Base-by-base conservation (phyloP, 2,888 invertebrate genomes). In the Dryocosmus kuriphilus region DNA sequence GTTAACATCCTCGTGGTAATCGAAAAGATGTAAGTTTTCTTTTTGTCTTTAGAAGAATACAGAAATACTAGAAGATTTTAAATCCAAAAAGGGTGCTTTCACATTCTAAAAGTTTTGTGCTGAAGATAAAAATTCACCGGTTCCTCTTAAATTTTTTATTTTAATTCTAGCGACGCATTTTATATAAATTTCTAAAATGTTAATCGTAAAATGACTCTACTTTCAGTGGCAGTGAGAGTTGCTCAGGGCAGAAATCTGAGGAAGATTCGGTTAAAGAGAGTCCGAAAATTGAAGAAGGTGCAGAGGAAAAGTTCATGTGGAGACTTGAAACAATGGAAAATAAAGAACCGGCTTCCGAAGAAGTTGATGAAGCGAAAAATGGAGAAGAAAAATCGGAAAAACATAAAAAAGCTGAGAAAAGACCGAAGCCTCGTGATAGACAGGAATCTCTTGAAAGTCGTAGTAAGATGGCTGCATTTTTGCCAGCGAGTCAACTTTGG, bases 401-500 rank as follows among this genome's bases (percentile, higher is more conserved):
- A 75, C 74, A 77, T 9, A 85, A 76, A 62, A 67, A 67, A 77
- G 62, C 83, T 9, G 90, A 87, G n/a, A 89, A 87, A 75, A 90
- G 88, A 63, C 84, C 85, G 19, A 93, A 93, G 80, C 91, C 92
- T 32, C 88, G 93, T 1, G 94, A 94, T 78, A 92, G 94, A 11
- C 93, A 94, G 89, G 92, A 93, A 71, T 93, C 93, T 0, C 93
- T 92, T n/a, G 94, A 94, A 83, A 94, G 94, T 61, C 93, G 94
- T 1, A 96, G 96, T 91, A 96, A 96, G 92, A 97, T 97, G 94
- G 96, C 97, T 5, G 96, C 97, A 8, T 97, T 97, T 92, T 92
- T 97, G 77, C 97, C 97, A 0, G 95, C 95, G 8, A 94, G 96
- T 74, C 96, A 97, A 88, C 91, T 97, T 80, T 98, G 98, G 98